Percentiles rank a stretch among this genome's conserved stretches.
phyloP scores from a whole-genome alignment of 2,113 vertebrate species.

The Mustelus asterias region DNA sequence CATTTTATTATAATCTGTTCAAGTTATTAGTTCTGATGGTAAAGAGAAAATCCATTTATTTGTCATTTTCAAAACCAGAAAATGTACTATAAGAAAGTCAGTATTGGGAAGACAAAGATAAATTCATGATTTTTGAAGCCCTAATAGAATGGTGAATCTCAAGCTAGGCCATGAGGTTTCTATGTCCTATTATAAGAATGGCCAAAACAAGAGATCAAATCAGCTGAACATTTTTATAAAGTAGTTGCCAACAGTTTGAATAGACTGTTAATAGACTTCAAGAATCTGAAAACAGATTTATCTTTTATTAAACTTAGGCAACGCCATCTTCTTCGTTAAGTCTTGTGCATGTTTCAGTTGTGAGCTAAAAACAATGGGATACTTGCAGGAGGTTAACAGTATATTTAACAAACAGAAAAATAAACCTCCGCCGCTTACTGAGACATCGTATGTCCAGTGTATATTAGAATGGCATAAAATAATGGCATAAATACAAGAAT shows the following conservation, averaged over 20 bases:
- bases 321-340: not conserved
- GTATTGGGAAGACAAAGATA: not conserved
- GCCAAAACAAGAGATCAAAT: conserved; percentile 12
- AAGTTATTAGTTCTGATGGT: not conserved
- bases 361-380: not conserved
- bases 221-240: not conserved
- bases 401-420: not conserved
- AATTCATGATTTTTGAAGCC: not conserved
- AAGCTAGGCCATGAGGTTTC: not conserved
- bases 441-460: not conserved
- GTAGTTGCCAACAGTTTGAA: not conserved
- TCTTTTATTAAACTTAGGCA: not conserved
- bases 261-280: not conserved
- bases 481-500: not conserved
- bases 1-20: not conserved
- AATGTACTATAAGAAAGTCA: not conserved
- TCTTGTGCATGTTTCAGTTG: not conserved
- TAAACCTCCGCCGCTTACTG: not conserved
- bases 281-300: conserved; percentile 16
- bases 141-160: not conserved
- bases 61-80: not conserved
- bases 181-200: not conserved
- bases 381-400: not conserved
- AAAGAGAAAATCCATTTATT: not conserved
- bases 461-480: not conserved